phyloP scores from a whole-genome alignment of 2,797 vertebrate species.

The Sciurus carolinensis region DNA sequence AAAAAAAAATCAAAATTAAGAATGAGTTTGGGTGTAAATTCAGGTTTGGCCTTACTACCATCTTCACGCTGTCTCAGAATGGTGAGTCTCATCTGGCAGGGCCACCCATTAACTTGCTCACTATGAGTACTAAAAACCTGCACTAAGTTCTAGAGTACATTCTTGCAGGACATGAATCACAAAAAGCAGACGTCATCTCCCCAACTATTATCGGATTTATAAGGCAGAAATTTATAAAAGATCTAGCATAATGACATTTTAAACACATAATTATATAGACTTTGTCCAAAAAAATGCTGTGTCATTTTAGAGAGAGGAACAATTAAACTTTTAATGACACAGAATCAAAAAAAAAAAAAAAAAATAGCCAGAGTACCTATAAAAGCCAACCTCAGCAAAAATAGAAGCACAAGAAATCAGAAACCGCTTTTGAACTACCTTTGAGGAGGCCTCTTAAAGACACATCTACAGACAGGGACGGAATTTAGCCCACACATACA shows the following conservation, averaged over 20 bases:
- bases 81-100: neutral
- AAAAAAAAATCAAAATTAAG: slow-evolving; percentile 50
- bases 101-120: slow-evolving; percentile 2
- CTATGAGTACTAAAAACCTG: slow-evolving; percentile 48
- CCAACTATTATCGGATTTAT: slow-evolving; percentile 44
- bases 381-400: slow-evolving; percentile 64
- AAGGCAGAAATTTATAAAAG: slow-evolving; percentile 59
- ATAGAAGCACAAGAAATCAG: slow-evolving; percentile 8
- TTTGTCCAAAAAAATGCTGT: slow-evolving; percentile 62
- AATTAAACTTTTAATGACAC: slow-evolving; percentile 68
- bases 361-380: neutral
- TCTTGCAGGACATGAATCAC: slow-evolving; percentile 19
- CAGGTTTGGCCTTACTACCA: neutral
- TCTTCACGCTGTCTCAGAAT: neutral
- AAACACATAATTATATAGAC: slow-evolving; percentile 52
- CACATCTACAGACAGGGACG: neutral
- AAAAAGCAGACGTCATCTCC: neutral
- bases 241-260: slow-evolving; percentile 62
- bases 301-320: slow-evolving; percentile 55
- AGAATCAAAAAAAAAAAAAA: slow-evolving; percentile 2
- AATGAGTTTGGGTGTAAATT: slow-evolving; percentile 6
- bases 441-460: slow-evolving; percentile 50
- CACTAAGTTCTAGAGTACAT: neutral
- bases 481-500: slow-evolving; percentile 40
- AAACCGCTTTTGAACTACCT: slow-evolving; percentile 55